Percentiles rank a stretch among this genome's conserved stretches.
phyloP scores from a whole-genome alignment of 2,888 invertebrate genomes.

The Hipparchia sbordonii region DNA sequence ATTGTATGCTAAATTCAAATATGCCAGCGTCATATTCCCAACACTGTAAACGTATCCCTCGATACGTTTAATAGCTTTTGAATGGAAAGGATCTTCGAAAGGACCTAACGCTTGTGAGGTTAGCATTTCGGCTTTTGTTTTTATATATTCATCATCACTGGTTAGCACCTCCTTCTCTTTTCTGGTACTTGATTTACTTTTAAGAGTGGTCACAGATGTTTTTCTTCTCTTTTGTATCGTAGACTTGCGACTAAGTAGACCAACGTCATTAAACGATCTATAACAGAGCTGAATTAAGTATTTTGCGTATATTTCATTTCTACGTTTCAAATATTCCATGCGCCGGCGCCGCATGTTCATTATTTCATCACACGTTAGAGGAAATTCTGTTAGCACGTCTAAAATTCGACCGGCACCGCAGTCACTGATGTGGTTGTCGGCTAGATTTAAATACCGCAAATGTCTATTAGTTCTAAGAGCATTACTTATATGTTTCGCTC shows the following conservation, averaged over 20 bases:
- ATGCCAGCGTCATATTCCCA: constrained; percentile 58
- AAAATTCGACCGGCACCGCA: constrained; percentile 55
- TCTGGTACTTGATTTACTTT: constrained; percentile 34
- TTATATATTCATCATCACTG: constrained; percentile 40
- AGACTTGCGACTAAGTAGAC: constrained; percentile 38
- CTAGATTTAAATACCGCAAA: constrained; percentile 64
- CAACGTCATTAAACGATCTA: constrained; percentile 42
- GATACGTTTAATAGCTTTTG: constrained; percentile 38
- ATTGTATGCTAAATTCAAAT: constrained; percentile 64
- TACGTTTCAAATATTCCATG: constrained; percentile 41
- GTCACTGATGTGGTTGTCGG: constrained; percentile 59
- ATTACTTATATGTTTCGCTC: constrained; percentile 54
- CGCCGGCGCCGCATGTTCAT: constrained; percentile 43
- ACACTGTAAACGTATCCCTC: constrained; percentile 46
- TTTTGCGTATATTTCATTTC: constrained; percentile 36
- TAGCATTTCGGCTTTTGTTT: constrained; percentile 47
- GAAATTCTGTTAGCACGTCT: constrained; percentile 53
- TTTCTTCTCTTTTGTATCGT: constrained; percentile 37
- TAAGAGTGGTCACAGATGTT: constrained; percentile 35
- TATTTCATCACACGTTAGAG: constrained; percentile 52
- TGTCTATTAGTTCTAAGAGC: constrained; percentile 61
- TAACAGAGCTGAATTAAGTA: constrained; percentile 34
- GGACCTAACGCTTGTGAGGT: constrained; percentile 48
- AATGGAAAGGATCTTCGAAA: constrained; percentile 52
- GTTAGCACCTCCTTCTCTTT: constrained; percentile 38